Percentiles rank a stretch among this genome's conserved stretches.
These are phyloP conservation scores for Callorhinus ursinus DNA, from an alignment of 2,113 vertebrate genomes.

Conservation along the genomic window DNA sequence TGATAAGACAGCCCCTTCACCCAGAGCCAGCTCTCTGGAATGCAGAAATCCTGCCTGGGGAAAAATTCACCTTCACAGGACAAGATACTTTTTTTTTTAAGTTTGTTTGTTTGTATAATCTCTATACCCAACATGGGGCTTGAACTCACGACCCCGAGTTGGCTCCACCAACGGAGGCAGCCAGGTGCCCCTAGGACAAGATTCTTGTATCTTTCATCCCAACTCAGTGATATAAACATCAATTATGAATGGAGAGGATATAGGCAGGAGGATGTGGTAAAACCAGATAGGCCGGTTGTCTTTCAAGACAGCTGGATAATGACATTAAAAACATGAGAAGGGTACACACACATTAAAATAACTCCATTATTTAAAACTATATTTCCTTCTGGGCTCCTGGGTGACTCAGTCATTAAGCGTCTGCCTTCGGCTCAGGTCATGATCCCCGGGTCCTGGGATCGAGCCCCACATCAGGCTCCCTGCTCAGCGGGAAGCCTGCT, in stretches of 20 bases:
- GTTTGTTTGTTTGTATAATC: not conserved
- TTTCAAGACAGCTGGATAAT: constrained; percentile 19
- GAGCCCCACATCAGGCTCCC: too few relatives aligned
- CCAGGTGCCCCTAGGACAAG: not conserved
- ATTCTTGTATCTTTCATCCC: not conserved
- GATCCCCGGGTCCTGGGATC: too few relatives aligned
- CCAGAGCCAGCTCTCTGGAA: not conserved
- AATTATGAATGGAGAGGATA: not conserved
- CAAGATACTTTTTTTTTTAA: not conserved
- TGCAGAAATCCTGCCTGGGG: not conserved
- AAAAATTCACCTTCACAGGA: not conserved
- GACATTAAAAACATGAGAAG: not conserved
- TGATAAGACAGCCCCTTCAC: not conserved
- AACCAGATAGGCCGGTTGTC: not conserved
- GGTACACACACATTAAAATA: not conserved
- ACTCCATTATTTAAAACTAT: not conserved
- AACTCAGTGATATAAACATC: not conserved
- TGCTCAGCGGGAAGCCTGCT: too few relatives aligned
- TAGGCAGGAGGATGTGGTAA: not conserved
- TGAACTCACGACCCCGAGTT: not conserved
- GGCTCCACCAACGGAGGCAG: not conserved
- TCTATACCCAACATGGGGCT: not conserved
- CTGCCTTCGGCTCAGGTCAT: too few relatives aligned
- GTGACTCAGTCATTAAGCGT: too few relatives aligned
- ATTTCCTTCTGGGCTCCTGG: not conserved